These are phyloP conservation scores for Cardiocondyla obscurior DNA, from an alignment of 1,140 invertebrate species.

Conservation along the genomic window DNA sequence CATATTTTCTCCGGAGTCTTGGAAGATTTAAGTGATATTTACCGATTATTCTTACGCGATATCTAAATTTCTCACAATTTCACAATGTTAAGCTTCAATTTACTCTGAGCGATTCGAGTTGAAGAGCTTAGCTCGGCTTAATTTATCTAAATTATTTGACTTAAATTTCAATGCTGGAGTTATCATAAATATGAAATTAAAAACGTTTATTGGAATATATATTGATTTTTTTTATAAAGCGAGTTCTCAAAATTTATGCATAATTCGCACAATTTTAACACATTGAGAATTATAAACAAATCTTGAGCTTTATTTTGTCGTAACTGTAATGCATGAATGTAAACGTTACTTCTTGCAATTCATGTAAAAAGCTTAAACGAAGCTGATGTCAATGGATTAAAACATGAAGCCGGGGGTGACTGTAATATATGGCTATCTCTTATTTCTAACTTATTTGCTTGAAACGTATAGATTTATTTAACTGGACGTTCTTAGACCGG, in stretches of 20 bases:
- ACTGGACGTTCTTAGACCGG: slow-evolving; percentile 3
- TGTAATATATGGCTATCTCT: slow-evolving; percentile 5
- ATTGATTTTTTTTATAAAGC: neutral
- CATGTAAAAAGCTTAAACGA: neutral
- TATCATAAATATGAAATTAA: neutral
- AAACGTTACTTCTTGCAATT: neutral
- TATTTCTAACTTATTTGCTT: neutral
- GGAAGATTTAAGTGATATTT: slow-evolving; percentile 3
- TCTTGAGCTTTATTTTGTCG: neutral
- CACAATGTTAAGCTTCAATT: neutral
- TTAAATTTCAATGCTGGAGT: neutral
- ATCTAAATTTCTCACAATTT: neutral
- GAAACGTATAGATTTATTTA: slow-evolving; percentile 18
- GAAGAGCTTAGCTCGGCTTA: neutral
- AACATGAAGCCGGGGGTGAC: neutral
- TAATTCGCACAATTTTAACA: neutral
- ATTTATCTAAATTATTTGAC: neutral
- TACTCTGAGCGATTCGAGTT: neutral
- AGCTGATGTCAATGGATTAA: neutral
- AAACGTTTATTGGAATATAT: neutral
- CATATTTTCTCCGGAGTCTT: slow-evolving; percentile 4
- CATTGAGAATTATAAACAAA: neutral
- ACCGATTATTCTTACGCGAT: slow-evolving; percentile 3
- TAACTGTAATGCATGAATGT: neutral
- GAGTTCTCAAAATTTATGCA: neutral